Conservation (phyloP, 2,888 invertebrate species). For the Synanthedon formicaeformis region DNA sequence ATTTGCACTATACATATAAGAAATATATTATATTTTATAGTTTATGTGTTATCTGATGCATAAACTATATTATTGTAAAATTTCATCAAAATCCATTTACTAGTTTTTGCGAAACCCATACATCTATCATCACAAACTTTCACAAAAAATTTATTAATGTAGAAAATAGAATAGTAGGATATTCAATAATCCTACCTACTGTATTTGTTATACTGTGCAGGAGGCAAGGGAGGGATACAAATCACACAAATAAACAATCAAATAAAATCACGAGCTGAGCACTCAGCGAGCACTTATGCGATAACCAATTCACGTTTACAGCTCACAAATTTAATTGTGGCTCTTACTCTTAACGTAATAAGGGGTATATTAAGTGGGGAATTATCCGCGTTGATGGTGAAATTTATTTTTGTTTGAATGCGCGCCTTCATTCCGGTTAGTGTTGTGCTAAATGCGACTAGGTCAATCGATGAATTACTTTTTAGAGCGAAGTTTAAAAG, state of each 20-base stretch:
- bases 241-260: conserved; percentile 58
- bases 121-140: no score
- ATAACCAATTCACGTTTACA: conserved; percentile 10
- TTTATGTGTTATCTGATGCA: no score
- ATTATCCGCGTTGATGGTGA: conserved; percentile 5
- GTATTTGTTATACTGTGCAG: neutral
- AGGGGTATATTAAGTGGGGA: conserved; percentile 10
- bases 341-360: conserved; percentile 12
- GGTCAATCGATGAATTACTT: neutral
- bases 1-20: no score
- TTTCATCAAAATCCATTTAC: no score
- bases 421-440: conserved; percentile 28
- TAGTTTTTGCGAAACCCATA: no score
- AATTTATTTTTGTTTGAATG: conserved; percentile 10
- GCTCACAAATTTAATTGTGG: neutral
- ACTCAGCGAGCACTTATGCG: conserved; percentile 49
- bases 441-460: conserved; percentile 16
- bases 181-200: neutral
- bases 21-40: no score
- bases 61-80: no score
- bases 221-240: conserved; percentile 18
- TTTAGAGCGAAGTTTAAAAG: neutral
- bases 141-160: no score
- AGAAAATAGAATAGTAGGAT: no score
- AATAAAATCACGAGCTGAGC: conserved; percentile 49